Base-by-base conservation (phyloP, 2,113 vertebrate species). In the Talpa occidentalis region DNA sequence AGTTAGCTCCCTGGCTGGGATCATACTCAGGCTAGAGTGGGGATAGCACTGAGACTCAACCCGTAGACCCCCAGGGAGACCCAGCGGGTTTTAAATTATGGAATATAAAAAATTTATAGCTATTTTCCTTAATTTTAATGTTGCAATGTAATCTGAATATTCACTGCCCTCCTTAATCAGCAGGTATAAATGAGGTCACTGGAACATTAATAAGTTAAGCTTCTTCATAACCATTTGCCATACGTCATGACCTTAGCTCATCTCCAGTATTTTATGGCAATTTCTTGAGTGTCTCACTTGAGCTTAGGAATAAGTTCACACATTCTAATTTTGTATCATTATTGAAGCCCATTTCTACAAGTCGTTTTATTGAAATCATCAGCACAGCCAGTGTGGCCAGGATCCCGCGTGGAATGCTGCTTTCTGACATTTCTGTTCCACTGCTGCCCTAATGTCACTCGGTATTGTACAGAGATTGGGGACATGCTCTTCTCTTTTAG, bases 41-140 rank as follows among this genome's bases (percentile, higher is more conserved):
- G 16, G 49, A 52, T 52, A 52, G 49, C 17, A 15, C 49, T 52
- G 49, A 52, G 49, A 52, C 49, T 52, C 17, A 52, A 52, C 49
- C 49, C 49, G 5, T 52, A 52, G 49, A 15, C 16, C 49, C 16
- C 49, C 16, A 52, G 14, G 5, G 16, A 52, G 49, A 15, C 49
- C 49, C 49, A 52, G 49, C 7, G 49, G 4, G 49, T 52, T 52
- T 52, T 52, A 52, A 87, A 60, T 56, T 91, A 52, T 79, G 42
- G 10, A 86, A 91, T 26, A 62, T 42, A 88, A 37, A 83, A 90
- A 66, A 78, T 17, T 7, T 56, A 22, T 56, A 56, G 10, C 54
- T 87, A 77, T 54, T 78, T 93, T 59, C 54, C 12, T 74, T 52
- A 88, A 77, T 67, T 93, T 70, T 37, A 81, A 90, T 60, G 21